Percentiles rank a stretch among this genome's conserved stretches.
These are phyloP conservation scores for Odocoileus virginianus DNA, from an alignment of 2,113 vertebrate species.

Conservation along the genomic window DNA sequence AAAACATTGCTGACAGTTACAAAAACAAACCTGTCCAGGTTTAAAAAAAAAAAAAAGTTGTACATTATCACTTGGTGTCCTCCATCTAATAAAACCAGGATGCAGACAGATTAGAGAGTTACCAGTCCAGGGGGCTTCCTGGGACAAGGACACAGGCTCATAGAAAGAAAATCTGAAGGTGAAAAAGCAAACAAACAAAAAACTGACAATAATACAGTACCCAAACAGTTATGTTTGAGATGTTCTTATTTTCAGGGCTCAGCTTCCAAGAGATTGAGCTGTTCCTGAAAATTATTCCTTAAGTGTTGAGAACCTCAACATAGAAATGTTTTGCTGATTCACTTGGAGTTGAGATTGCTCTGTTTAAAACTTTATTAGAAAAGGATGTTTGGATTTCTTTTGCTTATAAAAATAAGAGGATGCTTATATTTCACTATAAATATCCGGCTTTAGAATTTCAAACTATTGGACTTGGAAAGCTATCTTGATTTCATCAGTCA, in stretches of 20 bases:
- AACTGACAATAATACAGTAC: neutral
- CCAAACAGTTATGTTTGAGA: neutral
- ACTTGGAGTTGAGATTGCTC: neutral
- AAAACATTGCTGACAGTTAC: slow-evolving; percentile 83
- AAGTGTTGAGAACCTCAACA: neutral
- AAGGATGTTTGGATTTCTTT: neutral
- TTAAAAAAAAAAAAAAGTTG: slow-evolving; percentile 49
- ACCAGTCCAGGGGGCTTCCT: neutral
- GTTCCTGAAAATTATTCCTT: neutral
- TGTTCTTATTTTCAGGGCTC: slow-evolving; percentile 15
- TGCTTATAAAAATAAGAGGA: neutral
- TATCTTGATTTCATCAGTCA: neutral
- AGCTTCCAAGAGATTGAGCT: neutral
- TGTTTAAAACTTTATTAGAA: neutral
- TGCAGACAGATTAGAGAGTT: slow-evolving; percentile 3
- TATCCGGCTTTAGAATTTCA: neutral
- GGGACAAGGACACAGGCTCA: neutral
- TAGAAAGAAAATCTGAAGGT: neutral
- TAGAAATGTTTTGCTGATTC: neutral
- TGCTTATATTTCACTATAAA: neutral
- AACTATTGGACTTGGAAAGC: neutral
- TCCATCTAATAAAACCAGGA: slow-evolving; percentile 22
- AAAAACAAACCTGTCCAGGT: slow-evolving; percentile 80
- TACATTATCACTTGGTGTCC: slow-evolving; percentile 7
- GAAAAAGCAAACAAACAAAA: neutral